Base-by-base conservation (phyloP, 2,113 vertebrate species). In the Terrapene triunguis region DNA sequence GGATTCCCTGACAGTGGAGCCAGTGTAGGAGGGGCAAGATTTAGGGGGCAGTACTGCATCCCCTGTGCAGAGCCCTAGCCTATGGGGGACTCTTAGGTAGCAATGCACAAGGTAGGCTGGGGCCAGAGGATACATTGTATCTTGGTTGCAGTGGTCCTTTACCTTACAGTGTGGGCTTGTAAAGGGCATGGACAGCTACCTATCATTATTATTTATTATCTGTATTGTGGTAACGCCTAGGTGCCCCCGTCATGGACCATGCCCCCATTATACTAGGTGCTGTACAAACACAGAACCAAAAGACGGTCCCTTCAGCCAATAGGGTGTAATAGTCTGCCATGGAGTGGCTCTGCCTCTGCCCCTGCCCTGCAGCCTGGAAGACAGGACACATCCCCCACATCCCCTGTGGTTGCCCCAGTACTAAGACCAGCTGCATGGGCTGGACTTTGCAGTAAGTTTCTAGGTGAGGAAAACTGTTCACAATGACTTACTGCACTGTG, bases 401-500 rank as follows among this genome's bases (percentile, higher is more conserved):
- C 1, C 6, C 55, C 42, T 72, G 19, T 72, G 65, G 65, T 17
- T 21, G 35, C 65, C 16, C 16, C 14, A 87, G 24, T 6, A 89
- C 2, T 0, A 0, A 80, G 69, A 24, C 29, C 53, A 35, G n/a
- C 38, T 91, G 80, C 72, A 80, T 7, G 32, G 74, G 82, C 42
- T 92, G 42, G 35, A 54, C 32, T 81, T 10, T 51, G 4, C 1
- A 11, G 48, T 29, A 3, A 53, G 11, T 57, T 51, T 79, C 95
- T 83, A 35, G 72, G 79, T 80, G 62, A 85, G 88, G 27, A 42
- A 84, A 65, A 84, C 89, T 89, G 47, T 47, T 93, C 59, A 84
- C 44, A 29, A 2, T 51, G 76, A 97, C 53, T 84, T 95, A 91
- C 82, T 94, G 51, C 85, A 88, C 54, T 88, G 72, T 82, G 93